A percentile compares a stretch with the other conserved stretches of the same genome.
These are phyloP conservation scores for Heteronetta atricapilla DNA, from an alignment of 2,113 vertebrate species.

Conservation along the genomic window DNA sequence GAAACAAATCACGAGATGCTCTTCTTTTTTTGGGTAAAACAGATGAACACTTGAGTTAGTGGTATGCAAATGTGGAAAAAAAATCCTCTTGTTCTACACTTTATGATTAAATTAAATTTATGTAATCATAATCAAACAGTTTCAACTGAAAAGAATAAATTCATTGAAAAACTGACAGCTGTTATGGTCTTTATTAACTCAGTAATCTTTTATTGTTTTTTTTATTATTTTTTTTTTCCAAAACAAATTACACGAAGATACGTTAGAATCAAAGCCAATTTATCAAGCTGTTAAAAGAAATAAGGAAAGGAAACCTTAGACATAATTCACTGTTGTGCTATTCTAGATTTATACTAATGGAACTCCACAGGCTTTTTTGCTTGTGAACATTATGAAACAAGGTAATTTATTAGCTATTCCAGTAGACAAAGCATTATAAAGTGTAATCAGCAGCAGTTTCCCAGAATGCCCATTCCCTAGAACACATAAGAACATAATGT, in stretches of 20 bases:
- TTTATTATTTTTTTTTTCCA: not conserved
- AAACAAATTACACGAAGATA: conserved; percentile 1
- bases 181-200: not conserved
- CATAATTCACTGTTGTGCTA: not conserved
- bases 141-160: not conserved
- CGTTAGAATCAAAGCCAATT: not conserved
- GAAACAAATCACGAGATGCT: not conserved
- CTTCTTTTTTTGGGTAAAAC: not conserved
- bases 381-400: not conserved
- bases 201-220: not conserved
- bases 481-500: not conserved
- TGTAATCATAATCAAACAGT: not conserved
- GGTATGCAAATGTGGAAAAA: not conserved
- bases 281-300: not conserved
- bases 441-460: not conserved
- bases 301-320: not conserved
- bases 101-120: not conserved
- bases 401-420: conserved; percentile 41
- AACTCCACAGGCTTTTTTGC: not conserved
- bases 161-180: not conserved
- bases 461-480: not conserved
- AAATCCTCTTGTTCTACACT: not conserved
- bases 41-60: not conserved
- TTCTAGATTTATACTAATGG: conserved; percentile 11
- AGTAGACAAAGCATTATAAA: conserved; percentile 26